Evolutionary conservation across 1,140 invertebrate species (phyloP), one percentile per base, ranked within the genome.

Genomic region (Drosophila sp.): DNA sequence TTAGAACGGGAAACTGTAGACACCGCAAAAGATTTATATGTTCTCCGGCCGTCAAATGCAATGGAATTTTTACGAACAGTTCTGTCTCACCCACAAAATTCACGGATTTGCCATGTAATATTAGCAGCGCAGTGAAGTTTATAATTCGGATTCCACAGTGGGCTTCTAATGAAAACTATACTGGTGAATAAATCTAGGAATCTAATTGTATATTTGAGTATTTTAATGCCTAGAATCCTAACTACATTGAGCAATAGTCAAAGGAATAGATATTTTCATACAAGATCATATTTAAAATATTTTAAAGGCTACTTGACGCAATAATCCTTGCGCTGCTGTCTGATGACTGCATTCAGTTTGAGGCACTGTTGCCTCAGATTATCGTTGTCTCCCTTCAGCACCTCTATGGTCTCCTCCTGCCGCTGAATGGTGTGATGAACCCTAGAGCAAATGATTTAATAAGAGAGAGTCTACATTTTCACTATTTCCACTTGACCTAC

Each of bases 361-460:
- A 94, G 92, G 75, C 96, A 96, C 80, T 95, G 95, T 80, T 95
- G 94, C 59, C 95, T 93, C 27, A 95, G 92, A 11, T 94, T 94
- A 51, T 94, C 93, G 27, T 94, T 93, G 81, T 97, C 95, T 18
- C 94, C 94, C 25, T 94, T 94, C 1, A 97, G 91, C 67, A 95
- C 94, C 64, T 94, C 94, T 29, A 97, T 94, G 7, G 94, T 94
- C 18, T 96, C 94, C 84, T 97, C 95, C 92, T 97, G 97, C 45
- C 95, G 94, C 0, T 94, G 94, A 6, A 97, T 94, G 1, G 96
- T 94, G 58, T 96, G 93, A 92, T 96, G 96, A 40, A 97, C 95
- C 78, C 96, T 95, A 18, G 2, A 27, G 7, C 0, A 18, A 5
- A 2, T 3, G 2, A 18, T 16, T 27, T 7, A 29, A 0, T 0